Conservation (phyloP, 2,888 invertebrate genomes). For the Opisthograptis luteolata region DNA sequence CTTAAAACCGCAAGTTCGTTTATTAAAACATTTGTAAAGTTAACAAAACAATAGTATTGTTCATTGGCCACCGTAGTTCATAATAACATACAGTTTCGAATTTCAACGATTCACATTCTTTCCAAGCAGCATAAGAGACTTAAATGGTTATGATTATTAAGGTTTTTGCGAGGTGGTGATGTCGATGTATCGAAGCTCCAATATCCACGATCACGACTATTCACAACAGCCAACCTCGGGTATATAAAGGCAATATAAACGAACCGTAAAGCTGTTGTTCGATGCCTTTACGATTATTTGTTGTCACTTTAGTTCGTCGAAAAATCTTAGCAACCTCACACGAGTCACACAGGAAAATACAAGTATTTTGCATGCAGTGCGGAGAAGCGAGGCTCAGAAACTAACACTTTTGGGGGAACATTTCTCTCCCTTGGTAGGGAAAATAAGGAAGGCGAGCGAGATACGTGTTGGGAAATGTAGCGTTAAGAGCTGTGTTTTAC, state of each 20-base stretch:
- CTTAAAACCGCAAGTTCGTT: conserved; percentile 27
- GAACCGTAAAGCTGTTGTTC: conserved; percentile 62
- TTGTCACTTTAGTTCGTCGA: conserved; percentile 44
- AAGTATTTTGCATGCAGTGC: conserved; percentile 38
- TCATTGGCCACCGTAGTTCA: conserved; percentile 19
- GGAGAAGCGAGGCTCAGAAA: conserved; percentile 27
- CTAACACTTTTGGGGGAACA: conserved; percentile 19
- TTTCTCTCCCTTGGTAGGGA: conserved; percentile 16
- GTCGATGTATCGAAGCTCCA: conserved; percentile 34
- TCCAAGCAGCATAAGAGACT: not conserved
- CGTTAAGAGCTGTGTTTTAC: conserved; percentile 33
- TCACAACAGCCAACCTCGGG: conserved; percentile 39
- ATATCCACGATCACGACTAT: conserved; percentile 5
- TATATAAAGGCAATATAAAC: conserved; percentile 49
- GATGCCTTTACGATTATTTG: conserved; percentile 58
- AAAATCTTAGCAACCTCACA: conserved; percentile 14
- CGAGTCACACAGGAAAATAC: conserved; percentile 13
- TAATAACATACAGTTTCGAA: conserved; percentile 18
- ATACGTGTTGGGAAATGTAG: conserved; percentile 33
- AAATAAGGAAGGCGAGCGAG: conserved; percentile 21
- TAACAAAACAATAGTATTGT: conserved; percentile 25
- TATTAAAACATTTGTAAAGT: conserved; percentile 24
- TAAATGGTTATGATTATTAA: conserved; percentile 18
- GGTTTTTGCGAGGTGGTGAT: conserved; percentile 17
- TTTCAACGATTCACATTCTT: conserved; percentile 14